Percentiles rank a stretch among this genome's conserved stretches.
These are phyloP conservation scores for Trachelus troglodyta DNA, from an alignment of 2,888 invertebrate species.

Conservation along the genomic window DNA sequence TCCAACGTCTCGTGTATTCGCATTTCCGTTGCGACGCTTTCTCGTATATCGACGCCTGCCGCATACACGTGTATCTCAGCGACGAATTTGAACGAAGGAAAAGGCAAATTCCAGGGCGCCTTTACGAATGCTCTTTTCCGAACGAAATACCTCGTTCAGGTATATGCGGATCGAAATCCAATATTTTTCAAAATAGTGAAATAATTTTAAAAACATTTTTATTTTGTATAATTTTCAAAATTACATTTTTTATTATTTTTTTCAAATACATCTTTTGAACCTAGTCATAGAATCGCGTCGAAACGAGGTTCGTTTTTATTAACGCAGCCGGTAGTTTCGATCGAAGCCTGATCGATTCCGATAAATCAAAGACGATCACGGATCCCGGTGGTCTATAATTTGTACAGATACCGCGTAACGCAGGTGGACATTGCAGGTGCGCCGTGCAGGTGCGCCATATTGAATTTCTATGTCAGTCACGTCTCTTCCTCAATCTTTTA, in stretches of 20 bases:
- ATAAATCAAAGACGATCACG: background rate
- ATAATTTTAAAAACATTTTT: background rate
- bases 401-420: background rate
- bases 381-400: background rate
- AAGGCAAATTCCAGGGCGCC: background rate
- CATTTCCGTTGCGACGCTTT: background rate
- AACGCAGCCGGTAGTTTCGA: background rate
- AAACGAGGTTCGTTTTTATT: background rate
- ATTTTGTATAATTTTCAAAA: background rate
- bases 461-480: background rate
- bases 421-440: background rate
- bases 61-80: background rate
- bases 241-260: background rate
- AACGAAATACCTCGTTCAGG: background rate
- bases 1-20: background rate
- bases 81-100: background rate
- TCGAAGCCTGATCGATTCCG: background rate
- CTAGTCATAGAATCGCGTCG: fast-evolving
- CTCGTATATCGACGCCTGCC: background rate
- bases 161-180: too few relatives aligned
- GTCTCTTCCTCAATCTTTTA: background rate
- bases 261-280: background rate
- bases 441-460: background rate
- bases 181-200: background rate
- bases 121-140: background rate